Conservation (phyloP, 1,140 invertebrate species). For the Sinonovacula constricta region DNA sequence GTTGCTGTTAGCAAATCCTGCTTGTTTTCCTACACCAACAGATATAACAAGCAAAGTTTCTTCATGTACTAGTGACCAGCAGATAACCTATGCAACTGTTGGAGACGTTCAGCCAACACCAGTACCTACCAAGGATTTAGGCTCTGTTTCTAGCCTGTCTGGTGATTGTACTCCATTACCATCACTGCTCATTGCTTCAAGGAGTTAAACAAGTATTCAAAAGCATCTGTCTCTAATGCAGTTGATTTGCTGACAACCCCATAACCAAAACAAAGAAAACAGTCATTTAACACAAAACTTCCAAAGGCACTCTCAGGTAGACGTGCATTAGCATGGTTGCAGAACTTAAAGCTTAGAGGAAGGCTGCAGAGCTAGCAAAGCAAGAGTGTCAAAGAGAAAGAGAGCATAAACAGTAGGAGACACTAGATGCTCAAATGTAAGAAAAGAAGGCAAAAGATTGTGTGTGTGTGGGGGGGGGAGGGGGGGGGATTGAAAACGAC, state of each 20-base stretch:
- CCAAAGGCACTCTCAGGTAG: constrained; percentile 10
- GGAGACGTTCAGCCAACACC: not conserved
- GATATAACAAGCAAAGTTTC: not conserved
- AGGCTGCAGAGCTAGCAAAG: not conserved
- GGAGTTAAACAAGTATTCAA: not conserved
- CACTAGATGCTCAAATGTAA: not conserved
- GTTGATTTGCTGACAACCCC: not conserved
- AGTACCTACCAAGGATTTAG: not conserved
- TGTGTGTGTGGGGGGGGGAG: not conserved
- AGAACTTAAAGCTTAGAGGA: constrained; percentile 2
- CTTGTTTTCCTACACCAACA: not conserved
- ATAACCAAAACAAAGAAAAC: not conserved
- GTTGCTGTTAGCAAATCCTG: not conserved
- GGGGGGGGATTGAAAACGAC: not conserved
- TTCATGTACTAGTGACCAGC: not conserved
- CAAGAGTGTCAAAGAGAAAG: constrained; percentile 1
- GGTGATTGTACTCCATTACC: not conserved
- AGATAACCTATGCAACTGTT: not conserved
- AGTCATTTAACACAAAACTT: not conserved
- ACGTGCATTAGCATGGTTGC: not conserved
- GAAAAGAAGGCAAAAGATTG: too few relatives aligned
- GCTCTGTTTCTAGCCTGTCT: not conserved
- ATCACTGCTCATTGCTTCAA: not conserved
- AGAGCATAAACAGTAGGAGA: constrained; percentile 4
- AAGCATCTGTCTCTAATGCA: not conserved